Evolutionary conservation across 30 jellyfish, hydroid and myxozoan genomes (phyloP), one percentile per base, ranked within the genome.

Genomic region (Pelagia noctiluca): DNA sequence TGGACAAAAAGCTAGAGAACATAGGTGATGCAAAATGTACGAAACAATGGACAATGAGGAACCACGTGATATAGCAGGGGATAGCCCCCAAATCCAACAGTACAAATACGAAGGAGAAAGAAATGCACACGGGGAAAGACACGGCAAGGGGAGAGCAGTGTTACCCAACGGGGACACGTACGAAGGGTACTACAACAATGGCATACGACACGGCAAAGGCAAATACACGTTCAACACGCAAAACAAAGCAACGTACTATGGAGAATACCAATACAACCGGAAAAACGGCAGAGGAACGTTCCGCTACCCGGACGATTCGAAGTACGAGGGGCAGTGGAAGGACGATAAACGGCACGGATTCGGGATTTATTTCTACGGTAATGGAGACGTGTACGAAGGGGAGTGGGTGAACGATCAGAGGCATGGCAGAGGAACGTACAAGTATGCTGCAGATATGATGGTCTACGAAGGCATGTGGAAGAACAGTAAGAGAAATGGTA

Each of bases 271-370:
- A 31, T 71, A 86, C 30, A 91, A 91, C 73, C 81, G 89, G 67
- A 91, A 91, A 68, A 82, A 78, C 52, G 98, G 98, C 11, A 63
- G 71, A 33, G 98, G 98, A 11, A 77, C 87, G 11, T 91, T 91
- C 83, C 47, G 49, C 48, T 91, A 91, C 47, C 94, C 96, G 28
- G 96, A 91, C 57, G 86, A 80, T 7, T 91, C 98, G 36, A 84
- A 89, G 74, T 91, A 68, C 47, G 98, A 91, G 38, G 98, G 98
- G 28, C 74, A 91, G 16, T 91, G 98, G 98, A 91, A 84, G 63
- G 94, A 91, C n/a, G 96, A 91, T 54, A 91, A 91, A 73, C 67
- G 98, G 35, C 96, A 91, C 19, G 98, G 98, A 16, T 63, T 70
- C 35, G 98, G 98, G 18, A 69, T 75, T 28, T 91, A 91, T 57